phyloP scores from a whole-genome alignment of 2,113 vertebrate species.

The Urocitellus parryii region DNA sequence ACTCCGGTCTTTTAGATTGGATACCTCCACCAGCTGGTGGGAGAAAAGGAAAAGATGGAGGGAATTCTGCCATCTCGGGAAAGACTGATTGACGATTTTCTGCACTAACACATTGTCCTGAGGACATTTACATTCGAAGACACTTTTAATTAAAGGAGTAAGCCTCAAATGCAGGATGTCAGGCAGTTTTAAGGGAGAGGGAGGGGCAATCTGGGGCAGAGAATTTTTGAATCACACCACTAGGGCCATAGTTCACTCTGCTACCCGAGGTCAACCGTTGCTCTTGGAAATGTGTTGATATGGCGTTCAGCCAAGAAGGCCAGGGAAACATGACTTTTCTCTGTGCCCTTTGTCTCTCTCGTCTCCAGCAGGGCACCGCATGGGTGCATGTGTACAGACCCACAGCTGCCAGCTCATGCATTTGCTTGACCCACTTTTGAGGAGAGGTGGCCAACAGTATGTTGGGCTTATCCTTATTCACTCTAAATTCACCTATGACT shows the following conservation, averaged over 20 bases:
- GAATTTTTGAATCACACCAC: slow-evolving; percentile 65
- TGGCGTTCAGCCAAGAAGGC: background rate
- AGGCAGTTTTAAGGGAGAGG: background rate
- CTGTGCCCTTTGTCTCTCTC: slow-evolving; percentile 1
- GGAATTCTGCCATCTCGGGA: background rate
- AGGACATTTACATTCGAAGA: background rate
- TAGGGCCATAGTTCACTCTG: slow-evolving; percentile 60
- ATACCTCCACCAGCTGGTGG: background rate
- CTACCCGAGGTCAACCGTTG: background rate
- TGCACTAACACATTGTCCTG: background rate
- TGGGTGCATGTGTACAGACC: background rate
- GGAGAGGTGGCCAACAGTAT: background rate
- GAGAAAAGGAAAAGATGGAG: background rate
- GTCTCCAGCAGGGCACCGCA: background rate
- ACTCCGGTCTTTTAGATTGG: background rate
- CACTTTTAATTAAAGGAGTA: background rate
- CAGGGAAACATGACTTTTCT: background rate
- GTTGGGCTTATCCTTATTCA: no score
- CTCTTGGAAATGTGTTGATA: slow-evolving; percentile 51
- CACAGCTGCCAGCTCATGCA: background rate
- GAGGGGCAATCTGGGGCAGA: slow-evolving; percentile 4
- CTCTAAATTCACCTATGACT: background rate
- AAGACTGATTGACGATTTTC: background rate
- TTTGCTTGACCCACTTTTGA: background rate
- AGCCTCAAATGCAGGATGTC: background rate